A percentile compares a stretch with the other conserved stretches of the same genome.
These are phyloP conservation scores for Mnemiopsis leidyi DNA, from an alignment of 37 sponge, comb jelly and placozoan genomes.

Conservation along the genomic window DNA sequence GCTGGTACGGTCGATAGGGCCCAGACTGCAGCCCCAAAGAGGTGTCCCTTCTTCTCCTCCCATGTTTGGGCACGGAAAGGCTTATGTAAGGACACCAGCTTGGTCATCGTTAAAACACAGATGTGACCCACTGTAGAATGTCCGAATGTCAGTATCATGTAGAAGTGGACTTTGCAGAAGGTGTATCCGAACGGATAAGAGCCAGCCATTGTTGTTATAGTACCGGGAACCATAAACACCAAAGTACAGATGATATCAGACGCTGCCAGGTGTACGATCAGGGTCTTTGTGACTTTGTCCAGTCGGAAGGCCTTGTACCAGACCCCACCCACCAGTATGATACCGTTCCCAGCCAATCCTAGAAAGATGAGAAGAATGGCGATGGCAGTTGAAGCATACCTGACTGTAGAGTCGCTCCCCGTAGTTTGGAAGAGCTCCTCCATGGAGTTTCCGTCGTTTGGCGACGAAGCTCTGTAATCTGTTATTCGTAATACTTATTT, in stretches of 20 bases:
- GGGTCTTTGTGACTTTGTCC: neutral
- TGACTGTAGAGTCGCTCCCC: neutral
- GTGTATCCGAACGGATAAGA: neutral
- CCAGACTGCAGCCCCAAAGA: neutral
- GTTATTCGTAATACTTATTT: too few species aligned
- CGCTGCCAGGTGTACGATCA: conserved; percentile 4
- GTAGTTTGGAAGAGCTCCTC: neutral
- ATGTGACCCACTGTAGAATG: neutral
- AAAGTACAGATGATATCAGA: neutral
- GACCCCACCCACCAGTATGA: neutral
- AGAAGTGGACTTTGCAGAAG: conserved; percentile 34
- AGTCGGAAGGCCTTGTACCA: neutral
- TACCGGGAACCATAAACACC: neutral
- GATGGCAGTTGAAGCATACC: neutral
- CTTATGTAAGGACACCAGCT: neutral
- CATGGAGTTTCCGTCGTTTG: too few species aligned
- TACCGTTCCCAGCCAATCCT: neutral
- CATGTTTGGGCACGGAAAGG: neutral
- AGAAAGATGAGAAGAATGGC: neutral
- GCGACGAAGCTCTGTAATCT: too few species aligned
- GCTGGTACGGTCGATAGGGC: neutral
- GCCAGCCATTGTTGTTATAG: neutral
- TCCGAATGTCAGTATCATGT: neutral
- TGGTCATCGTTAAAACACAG: neutral
- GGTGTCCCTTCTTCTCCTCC: neutral